These are phyloP conservation scores for Gopherus evgoodei DNA, from an alignment of 2,113 vertebrate species.

Conservation along the genomic window DNA sequence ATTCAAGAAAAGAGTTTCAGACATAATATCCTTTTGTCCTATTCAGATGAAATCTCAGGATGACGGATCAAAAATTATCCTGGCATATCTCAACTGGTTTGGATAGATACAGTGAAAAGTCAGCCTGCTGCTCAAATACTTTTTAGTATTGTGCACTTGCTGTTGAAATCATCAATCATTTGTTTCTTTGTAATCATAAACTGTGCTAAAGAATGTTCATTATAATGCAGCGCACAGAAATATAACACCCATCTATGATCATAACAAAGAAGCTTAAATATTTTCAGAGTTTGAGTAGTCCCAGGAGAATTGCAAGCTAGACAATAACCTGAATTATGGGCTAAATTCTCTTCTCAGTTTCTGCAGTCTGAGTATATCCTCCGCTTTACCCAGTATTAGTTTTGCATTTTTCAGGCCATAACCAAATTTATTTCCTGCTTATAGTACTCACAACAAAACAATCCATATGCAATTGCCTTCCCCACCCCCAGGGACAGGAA, in stretches of 20 bases:
- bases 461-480: fast-evolving
- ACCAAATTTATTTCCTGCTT: neutral
- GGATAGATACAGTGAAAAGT: neutral
- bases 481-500: neutral
- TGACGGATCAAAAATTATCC: neutral
- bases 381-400: neutral
- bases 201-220: neutral
- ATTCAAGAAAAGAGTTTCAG: neutral
- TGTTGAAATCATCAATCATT: neutral
- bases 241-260: fast-evolving
- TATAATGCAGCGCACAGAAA: neutral
- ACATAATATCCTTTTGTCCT: fast-evolving
- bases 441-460: neutral
- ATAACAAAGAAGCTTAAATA: neutral
- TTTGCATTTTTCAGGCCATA: neutral
- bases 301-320: neutral
- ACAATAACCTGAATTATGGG: neutral
- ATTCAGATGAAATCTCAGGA: fast-evolving
- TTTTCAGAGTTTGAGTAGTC: neutral
- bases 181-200: neutral
- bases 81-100: neutral
- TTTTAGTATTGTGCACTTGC: fast-evolving
- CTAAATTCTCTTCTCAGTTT: neutral
- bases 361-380: fast-evolving
- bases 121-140: fast-evolving